Evolutionary conservation across 2,797 vertebrate genomes (phyloP).

Genomic region (Phrynocephalus guinanensis): DNA sequence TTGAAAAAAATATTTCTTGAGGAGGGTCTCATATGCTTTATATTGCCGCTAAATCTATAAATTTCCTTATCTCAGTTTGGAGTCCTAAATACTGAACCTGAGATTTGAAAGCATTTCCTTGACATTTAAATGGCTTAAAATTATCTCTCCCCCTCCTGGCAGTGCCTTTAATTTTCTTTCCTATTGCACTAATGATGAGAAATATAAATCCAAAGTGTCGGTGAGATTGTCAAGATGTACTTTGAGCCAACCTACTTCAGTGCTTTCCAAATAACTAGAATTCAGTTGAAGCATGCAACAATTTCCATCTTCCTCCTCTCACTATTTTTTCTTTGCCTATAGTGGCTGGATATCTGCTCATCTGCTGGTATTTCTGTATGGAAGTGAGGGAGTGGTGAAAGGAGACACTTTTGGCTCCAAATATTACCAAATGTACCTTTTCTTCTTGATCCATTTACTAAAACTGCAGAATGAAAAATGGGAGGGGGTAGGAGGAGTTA

Average conservation of each 20-base stretch:
- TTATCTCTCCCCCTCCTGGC: constrained; percentile 59
- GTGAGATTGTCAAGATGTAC: constrained; percentile 18
- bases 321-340: background rate
- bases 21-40: constrained; percentile 71
- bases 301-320: background rate
- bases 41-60: constrained; percentile 75
- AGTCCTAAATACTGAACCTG: constrained; percentile 67
- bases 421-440: constrained; percentile 47
- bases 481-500: too few species aligned
- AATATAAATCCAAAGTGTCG: constrained; percentile 54
- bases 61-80: constrained; percentile 72
- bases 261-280: constrained; percentile 6
- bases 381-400: constrained; percentile 33
- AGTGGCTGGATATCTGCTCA: constrained; percentile 33
- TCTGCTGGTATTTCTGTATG: constrained; percentile 22
- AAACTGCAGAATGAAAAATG: background rate
- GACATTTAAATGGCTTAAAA: constrained; percentile 69
- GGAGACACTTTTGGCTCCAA: constrained; percentile 26
- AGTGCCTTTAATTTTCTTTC: constrained; percentile 53
- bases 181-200: constrained; percentile 39
- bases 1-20: constrained; percentile 74
- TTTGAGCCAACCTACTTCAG: constrained; percentile 32
- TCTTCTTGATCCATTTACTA: constrained; percentile 36
- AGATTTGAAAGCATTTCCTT: constrained; percentile 68
- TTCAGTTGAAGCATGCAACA: background rate